phyloP scores from a whole-genome alignment of 1,140 invertebrate genomes.

The Habropoda laboriosa region DNA sequence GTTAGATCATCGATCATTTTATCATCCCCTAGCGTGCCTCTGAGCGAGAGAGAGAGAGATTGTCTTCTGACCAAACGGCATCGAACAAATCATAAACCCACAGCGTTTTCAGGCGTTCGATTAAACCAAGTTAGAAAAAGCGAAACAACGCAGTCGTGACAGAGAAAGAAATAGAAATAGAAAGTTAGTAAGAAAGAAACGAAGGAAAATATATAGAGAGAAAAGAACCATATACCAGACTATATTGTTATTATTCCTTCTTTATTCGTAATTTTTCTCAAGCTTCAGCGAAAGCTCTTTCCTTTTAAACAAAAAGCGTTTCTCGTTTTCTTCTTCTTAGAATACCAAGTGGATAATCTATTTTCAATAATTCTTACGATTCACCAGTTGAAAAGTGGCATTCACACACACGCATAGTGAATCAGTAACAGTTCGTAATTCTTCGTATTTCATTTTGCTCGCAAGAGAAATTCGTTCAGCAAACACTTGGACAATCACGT shows the following conservation, averaged over 20 bases:
- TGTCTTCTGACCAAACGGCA: constrained; percentile 48
- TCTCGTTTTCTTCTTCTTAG: not conserved
- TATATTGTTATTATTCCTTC: not conserved
- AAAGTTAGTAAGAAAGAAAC: not conserved
- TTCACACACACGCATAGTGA: constrained; percentile 19
- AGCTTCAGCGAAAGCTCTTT: constrained; percentile 7
- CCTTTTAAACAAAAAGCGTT: not conserved
- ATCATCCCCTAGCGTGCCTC: constrained; percentile 42
- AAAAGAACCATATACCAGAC: not conserved
- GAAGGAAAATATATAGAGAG: not conserved
- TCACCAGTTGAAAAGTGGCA: constrained; percentile 19
- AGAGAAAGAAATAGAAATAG: not conserved
- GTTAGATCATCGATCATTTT: constrained; percentile 20
- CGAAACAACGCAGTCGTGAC: not conserved
- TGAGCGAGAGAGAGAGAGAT: too few relatives aligned
- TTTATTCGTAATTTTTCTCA: not conserved
- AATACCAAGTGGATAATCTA: too few relatives aligned
- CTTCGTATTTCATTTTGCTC: constrained; percentile 8
- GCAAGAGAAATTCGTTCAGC: not conserved
- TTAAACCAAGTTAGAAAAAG: not conserved
- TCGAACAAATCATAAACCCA: constrained; percentile 58
- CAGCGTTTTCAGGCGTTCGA: constrained; percentile 36
- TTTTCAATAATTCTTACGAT: not conserved
- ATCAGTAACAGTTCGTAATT: not conserved
- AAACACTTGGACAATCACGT: not conserved